Conservation (phyloP, 1,140 invertebrate genomes). For the Euglossa dilemma region DNA sequence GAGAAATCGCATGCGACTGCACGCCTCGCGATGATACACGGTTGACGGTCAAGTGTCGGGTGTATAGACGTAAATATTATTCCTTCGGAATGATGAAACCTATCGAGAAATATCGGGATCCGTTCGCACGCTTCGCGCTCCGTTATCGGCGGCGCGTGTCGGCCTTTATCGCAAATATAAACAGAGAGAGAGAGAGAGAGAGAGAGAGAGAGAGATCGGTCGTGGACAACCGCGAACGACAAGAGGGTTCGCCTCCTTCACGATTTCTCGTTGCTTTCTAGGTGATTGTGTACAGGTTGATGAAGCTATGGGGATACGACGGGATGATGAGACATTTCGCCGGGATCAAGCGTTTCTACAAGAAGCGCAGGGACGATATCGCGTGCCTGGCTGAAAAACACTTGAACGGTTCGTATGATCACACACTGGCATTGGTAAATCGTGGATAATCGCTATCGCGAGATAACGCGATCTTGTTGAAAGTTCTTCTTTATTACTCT, state of each 20-base stretch:
- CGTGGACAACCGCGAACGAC: background rate
- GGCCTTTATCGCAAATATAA: conserved; percentile 45
- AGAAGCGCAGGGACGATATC: conserved; percentile 85
- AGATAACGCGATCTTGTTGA: too few species aligned
- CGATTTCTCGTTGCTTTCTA: conserved; percentile 70
- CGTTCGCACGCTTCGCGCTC: conserved; percentile 19
- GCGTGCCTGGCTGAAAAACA: conserved; percentile 85
- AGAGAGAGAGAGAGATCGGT: background rate
- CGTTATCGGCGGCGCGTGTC: conserved; percentile 69
- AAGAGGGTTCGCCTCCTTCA: conserved; percentile 20
- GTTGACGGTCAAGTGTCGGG: background rate
- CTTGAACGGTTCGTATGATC: conserved; percentile 81
- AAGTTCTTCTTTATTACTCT: background rate
- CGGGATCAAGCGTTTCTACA: conserved; percentile 86
- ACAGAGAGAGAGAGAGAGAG: too few species aligned
- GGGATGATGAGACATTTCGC: conserved; percentile 85
- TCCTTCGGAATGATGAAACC: conserved; percentile 40
- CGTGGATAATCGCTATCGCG: background rate
- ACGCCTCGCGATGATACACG: conserved; percentile 22
- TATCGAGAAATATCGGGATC: background rate
- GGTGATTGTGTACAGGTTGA: conserved; percentile 85
- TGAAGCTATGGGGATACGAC: conserved; percentile 85
- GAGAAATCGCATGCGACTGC: conserved; percentile 13
- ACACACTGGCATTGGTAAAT: background rate
- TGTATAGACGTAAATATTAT: conserved; percentile 50